Evolutionary conservation across 2,888 invertebrate species (phyloP).

Genomic region (Melinopterus prodromus): DNA sequence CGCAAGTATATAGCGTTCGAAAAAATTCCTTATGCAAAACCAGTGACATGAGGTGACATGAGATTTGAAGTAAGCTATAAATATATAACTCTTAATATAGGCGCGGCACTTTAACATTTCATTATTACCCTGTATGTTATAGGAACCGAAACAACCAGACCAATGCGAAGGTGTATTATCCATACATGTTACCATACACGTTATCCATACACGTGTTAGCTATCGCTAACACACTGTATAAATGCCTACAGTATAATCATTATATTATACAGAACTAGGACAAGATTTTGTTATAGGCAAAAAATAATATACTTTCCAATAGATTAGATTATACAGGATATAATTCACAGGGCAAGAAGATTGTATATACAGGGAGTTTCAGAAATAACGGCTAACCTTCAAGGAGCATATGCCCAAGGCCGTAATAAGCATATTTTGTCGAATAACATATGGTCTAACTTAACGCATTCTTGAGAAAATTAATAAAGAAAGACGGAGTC

Average conservation of each 20-base stretch:
- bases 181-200: no score
- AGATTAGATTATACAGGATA: constrained; percentile 33
- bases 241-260: constrained; percentile 58
- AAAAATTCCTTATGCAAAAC: constrained; percentile 73
- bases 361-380: no score
- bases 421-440: no score
- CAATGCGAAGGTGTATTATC: constrained; percentile 72
- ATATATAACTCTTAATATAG: not conserved
- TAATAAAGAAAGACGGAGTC: no score
- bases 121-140: constrained; percentile 26
- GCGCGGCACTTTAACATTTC: no score
- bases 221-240: constrained; percentile 67
- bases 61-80: constrained; percentile 63
- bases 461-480: no score
- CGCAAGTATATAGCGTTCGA: constrained; percentile 66
- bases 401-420: no score
- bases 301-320: constrained; percentile 1
- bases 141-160: constrained; percentile 67
- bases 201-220: no score
- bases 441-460: no score
- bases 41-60: constrained; percentile 69
- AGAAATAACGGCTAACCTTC: no score
- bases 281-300: constrained; percentile 46
- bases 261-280: constrained; percentile 47
- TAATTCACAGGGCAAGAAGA: constrained; percentile 68